Base-by-base conservation (phyloP, 2,797 vertebrate genomes). In the Tolypeutes matacus region DNA sequence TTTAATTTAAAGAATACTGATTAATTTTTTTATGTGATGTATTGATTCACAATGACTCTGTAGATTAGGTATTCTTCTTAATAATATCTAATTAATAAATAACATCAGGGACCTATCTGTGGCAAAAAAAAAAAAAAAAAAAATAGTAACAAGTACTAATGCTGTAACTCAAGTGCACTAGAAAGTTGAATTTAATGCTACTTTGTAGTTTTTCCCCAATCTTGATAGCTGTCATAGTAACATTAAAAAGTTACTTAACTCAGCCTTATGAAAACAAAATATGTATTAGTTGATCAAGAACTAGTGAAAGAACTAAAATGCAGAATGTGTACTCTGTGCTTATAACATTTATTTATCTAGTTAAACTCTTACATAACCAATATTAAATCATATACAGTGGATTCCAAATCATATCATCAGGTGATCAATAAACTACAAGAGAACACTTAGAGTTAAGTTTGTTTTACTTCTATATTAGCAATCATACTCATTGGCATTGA, bases 101-200 rank as follows among this genome's bases (percentile, higher is more conserved):
- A 39, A 14, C 4, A 73, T 14, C 7, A 62, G 3, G 1, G 5
- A 70, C 2, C 62, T 80, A 49, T 0, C 7, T 31, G 0, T 49
- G 46, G 3, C 39, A 64, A 51, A n/a, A n/a, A n/a, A n/a, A n/a
- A n/a, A n/a, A n/a, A 76, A 5, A 67, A 46, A 46, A 76, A 5
- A 67, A 85, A 81, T 27, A 6, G 14, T 53, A 65, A 5, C 15
- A 42, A 34, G 5, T 3, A 84, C 2, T 53, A 78, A 72, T 53
- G 0, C 11, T 49, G 3, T n/a, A 34, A 12, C 3, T 69, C 15
- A 67, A 6, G 4, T 87, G 7, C 6, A 5, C 17, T 42, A 20
- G 23, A 81, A 64, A 27, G 14, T 20, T 77, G 11, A 56, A 56
- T 39, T 92, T 90, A 89, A 67, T 42, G 65, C 3, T 53, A 3